Percentiles rank a stretch among this genome's conserved stretches.
Evolutionary conservation across 1,140 invertebrate genomes (phyloP).

Genomic region (Eupristina koningsbergeri): DNA sequence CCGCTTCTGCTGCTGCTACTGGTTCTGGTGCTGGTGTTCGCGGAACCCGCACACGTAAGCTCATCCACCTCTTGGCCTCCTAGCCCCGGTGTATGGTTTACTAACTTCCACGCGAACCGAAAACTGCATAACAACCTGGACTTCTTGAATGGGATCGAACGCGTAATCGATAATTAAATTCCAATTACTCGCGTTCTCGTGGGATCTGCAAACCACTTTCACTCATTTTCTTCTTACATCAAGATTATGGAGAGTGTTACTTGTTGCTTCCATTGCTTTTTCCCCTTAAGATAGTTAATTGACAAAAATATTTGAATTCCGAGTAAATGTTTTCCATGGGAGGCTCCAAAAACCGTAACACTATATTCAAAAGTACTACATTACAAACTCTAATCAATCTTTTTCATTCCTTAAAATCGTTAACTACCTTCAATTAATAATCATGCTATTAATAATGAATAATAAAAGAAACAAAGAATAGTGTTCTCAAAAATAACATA

Average conservation of each 20-base stretch:
- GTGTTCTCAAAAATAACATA: too few relatives aligned
- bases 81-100: too few relatives aligned
- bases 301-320: not conserved
- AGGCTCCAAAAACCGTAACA: too few relatives aligned
- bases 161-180: not conserved
- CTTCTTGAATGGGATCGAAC: not conserved
- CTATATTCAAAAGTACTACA: too few relatives aligned
- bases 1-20: not conserved
- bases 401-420: too few relatives aligned
- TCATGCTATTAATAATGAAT: too few relatives aligned
- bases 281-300: not conserved
- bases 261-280: not conserved
- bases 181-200: not conserved
- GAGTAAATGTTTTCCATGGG: too few relatives aligned
- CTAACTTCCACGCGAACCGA: not conserved
- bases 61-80: not conserved
- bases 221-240: not conserved
- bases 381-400: too few relatives aligned
- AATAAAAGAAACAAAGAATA: too few relatives aligned
- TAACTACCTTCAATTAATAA: too few relatives aligned
- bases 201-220: not conserved
- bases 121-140: not conserved
- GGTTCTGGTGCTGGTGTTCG: not conserved
- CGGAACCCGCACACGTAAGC: slow-evolving; percentile 14
- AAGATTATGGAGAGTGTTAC: not conserved